phyloP scores from a whole-genome alignment of 1,140 invertebrate species.

The Cydia strobilella region DNA sequence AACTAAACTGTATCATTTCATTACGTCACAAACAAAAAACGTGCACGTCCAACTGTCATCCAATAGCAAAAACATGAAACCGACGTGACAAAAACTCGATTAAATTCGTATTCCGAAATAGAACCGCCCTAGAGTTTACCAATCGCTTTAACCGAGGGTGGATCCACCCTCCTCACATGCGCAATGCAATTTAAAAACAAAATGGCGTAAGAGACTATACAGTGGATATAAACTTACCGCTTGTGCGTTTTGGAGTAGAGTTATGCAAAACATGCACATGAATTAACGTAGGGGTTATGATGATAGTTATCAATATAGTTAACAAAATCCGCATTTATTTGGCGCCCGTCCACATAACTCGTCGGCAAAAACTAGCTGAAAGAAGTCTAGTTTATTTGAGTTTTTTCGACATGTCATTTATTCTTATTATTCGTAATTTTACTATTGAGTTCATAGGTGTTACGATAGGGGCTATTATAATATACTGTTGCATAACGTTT shows the following conservation, averaged over 20 bases:
- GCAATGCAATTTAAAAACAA: conserved; percentile 32
- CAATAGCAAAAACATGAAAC: conserved; percentile 15
- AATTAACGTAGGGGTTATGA: conserved; percentile 10
- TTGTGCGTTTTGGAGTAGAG: not conserved
- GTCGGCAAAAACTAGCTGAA: no score
- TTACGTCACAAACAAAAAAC: conserved; percentile 20
- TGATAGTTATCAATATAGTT: conserved; percentile 3
- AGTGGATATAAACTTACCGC: not conserved
- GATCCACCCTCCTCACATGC: conserved; percentile 49
- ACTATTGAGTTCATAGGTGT: no score
- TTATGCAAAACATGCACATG: conserved; percentile 9
- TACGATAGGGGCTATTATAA: no score
- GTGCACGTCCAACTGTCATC: conserved; percentile 18
- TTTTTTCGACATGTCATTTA: no score
- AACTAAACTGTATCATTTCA: conserved; percentile 12
- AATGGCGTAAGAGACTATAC: not conserved
- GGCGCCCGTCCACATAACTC: not conserved
- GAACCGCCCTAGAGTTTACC: conserved; percentile 59
- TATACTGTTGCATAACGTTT: no score
- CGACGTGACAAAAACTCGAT: conserved; percentile 35
- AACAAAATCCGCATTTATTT: not conserved
- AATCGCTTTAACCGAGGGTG: conserved; percentile 54
- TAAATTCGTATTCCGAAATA: conserved; percentile 41
- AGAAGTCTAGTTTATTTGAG: no score
- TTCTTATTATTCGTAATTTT: no score